These are phyloP conservation scores for Acromyrmex heyeri DNA, from an alignment of 1,140 invertebrate species.

Conservation along the genomic window DNA sequence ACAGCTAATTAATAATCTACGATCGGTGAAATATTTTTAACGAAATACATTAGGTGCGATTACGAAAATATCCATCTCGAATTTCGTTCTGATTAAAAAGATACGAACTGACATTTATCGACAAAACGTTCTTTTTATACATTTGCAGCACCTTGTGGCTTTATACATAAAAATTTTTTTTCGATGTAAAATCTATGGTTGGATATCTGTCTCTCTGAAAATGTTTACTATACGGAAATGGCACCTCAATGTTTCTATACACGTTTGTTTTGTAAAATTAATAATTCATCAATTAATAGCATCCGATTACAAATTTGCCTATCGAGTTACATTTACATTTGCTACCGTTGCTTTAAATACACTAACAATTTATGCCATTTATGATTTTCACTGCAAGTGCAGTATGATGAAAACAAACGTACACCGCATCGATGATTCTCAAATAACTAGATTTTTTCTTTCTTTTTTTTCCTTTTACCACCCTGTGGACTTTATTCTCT, in stretches of 20 bases:
- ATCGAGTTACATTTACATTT: neutral
- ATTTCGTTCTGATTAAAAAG: neutral
- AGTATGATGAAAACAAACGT: neutral
- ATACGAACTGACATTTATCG: neutral
- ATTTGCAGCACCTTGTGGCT: neutral
- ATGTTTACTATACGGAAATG: neutral
- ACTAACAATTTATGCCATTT: neutral
- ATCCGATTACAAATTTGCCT: conserved; percentile 11
- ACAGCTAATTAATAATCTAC: conserved; percentile 44
- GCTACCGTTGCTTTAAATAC: neutral
- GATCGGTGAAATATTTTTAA: conserved; percentile 31
- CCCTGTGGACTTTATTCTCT: conserved; percentile 2
- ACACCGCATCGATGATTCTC: neutral
- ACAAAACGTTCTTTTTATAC: neutral
- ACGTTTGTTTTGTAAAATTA: neutral
- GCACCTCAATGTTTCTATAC: neutral
- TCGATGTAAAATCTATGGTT: neutral
- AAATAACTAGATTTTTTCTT: neutral
- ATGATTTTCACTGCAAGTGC: neutral
- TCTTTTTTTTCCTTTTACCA: neutral
- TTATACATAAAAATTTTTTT: neutral
- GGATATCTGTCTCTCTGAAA: neutral
- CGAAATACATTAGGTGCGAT: conserved; percentile 1
- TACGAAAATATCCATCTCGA: neutral
- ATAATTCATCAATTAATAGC: neutral